Evolutionary conservation across 2,888 invertebrate genomes (phyloP).

Genomic region (Drosophila anomelani): DNA sequence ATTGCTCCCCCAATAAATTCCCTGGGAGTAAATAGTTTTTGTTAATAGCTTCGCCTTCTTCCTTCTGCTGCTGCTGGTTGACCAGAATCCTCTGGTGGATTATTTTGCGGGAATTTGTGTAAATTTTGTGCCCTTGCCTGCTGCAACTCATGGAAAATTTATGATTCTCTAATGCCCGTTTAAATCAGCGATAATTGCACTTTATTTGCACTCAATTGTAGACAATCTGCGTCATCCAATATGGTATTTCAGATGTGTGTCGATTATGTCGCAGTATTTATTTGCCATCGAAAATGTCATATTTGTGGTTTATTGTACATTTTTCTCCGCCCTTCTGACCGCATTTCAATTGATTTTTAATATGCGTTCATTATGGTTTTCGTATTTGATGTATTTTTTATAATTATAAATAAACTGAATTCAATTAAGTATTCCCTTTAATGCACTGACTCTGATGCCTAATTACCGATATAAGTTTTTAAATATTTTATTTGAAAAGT

Average conservation of each 20-base stretch:
- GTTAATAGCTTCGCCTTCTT: conserved; percentile 56
- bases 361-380: conserved; percentile 30
- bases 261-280: conserved; percentile 9
- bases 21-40: conserved; percentile 58
- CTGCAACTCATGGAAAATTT: conserved; percentile 42
- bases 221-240: conserved; percentile 16
- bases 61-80: conserved; percentile 36
- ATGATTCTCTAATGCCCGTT: conserved; percentile 52
- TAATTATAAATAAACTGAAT: neutral
- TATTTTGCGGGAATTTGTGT: conserved; percentile 23
- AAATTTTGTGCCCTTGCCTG: conserved; percentile 1
- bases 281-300: conserved; percentile 29
- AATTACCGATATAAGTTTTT: conserved; percentile 22
- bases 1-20: conserved; percentile 20
- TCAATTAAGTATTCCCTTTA: conserved; percentile 7
- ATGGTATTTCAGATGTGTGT: conserved; percentile 6
- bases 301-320: conserved; percentile 39
- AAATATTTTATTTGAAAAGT: conserved; percentile 21
- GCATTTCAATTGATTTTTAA: conserved; percentile 73
- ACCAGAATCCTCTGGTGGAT: conserved; percentile 55
- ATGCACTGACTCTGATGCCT: conserved; percentile 4
- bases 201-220: conserved; percentile 52
- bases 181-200: conserved; percentile 58
- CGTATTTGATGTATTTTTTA: conserved; percentile 4
- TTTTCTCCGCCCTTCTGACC: conserved; percentile 50